Percentiles rank a stretch among this genome's conserved stretches.
These are phyloP conservation scores for Poecile montanus DNA, from an alignment of 2,797 vertebrate genomes.

Conservation along the genomic window DNA sequence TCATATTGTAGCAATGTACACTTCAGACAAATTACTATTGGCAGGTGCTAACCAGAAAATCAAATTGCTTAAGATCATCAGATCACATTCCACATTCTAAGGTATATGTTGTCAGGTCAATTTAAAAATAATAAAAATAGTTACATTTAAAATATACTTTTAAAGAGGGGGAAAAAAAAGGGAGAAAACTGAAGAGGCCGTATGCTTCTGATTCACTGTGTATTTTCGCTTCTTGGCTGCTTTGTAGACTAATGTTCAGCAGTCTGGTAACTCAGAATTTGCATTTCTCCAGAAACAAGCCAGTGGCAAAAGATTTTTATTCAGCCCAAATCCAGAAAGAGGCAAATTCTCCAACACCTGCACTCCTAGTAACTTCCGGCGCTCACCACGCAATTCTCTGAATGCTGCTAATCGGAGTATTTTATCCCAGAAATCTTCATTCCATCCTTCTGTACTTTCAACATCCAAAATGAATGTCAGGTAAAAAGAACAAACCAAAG, in stretches of 20 bases:
- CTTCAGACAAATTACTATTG: neutral
- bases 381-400: constrained; percentile 44
- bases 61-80: constrained; percentile 17
- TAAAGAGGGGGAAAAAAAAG: neutral
- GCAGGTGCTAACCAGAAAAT: constrained; percentile 72
- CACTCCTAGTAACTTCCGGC: constrained; percentile 60
- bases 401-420: constrained; percentile 43
- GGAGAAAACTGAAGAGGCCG: neutral
- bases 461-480: constrained; percentile 89
- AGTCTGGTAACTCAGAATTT: neutral
- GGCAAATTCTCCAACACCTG: constrained; percentile 26
- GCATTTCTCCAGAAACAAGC: constrained; percentile 69
- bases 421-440: constrained; percentile 65
- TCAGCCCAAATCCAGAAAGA: constrained; percentile 78
- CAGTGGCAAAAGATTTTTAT: constrained; percentile 54
- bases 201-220: neutral
- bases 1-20: neutral
- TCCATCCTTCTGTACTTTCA: constrained; percentile 80
- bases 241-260: neutral
- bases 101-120: neutral
- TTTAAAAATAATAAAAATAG: neutral
- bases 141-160: neutral
- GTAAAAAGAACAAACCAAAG: constrained; percentile 74
- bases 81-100: constrained; percentile 51
- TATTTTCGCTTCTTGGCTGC: neutral